Evolutionary conservation across 2,113 vertebrate species (phyloP).

Genomic region (Struthio camelus): DNA sequence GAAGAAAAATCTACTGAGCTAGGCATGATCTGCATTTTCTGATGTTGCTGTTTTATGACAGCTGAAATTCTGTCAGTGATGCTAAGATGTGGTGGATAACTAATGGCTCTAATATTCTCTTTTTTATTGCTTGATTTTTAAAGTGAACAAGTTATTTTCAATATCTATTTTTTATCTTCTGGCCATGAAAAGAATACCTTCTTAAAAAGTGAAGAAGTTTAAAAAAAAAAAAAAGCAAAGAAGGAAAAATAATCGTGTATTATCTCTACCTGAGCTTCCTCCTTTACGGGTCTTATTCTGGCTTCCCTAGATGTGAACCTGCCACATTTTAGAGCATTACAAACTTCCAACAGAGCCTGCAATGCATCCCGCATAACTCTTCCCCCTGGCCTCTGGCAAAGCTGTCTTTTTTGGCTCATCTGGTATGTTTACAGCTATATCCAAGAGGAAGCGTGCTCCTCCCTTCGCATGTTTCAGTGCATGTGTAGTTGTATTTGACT

Average conservation of each 20-base stretch:
- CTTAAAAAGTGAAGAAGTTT: not conserved
- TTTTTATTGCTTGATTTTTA: not conserved
- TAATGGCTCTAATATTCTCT: constrained; percentile 16
- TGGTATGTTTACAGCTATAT: not conserved
- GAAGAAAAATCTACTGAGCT: no score
- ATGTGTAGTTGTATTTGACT: not conserved
- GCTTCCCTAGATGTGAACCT: not conserved
- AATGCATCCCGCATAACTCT: not conserved
- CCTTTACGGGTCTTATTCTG: not conserved
- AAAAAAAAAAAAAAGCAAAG: not conserved
- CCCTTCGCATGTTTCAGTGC: not conserved
- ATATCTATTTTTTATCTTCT: not conserved
- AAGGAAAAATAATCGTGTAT: not conserved
- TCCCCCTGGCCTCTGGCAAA: not conserved
- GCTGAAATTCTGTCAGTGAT: not conserved
- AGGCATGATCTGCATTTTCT: not conserved
- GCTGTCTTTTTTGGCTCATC: not conserved
- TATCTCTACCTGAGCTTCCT: not conserved
- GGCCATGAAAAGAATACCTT: not conserved
- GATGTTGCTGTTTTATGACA: not conserved
- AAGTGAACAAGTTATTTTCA: not conserved
- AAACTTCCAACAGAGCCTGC: not conserved
- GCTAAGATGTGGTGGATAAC: not conserved
- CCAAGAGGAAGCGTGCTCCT: not conserved
- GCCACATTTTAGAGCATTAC: not conserved